Base-by-base conservation (phyloP, 2,797 vertebrate species). In the Luscinia megarhynchos region DNA sequence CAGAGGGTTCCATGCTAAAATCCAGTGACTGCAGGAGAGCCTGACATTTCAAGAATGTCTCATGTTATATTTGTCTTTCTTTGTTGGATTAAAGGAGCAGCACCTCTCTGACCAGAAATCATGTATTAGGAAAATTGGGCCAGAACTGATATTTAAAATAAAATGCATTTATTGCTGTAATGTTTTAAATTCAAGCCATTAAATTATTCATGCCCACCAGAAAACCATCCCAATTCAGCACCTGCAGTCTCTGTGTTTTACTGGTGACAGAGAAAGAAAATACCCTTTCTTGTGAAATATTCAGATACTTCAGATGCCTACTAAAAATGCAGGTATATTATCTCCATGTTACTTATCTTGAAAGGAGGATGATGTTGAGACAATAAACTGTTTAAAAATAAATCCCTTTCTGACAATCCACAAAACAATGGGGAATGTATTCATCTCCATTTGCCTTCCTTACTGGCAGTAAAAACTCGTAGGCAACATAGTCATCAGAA, bases 401-500 rank as follows among this genome's bases (percentile, higher is more conserved):
- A 94, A 84, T 93, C 94, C 66, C n/a, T 50, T 95, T 93, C 63
- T 92, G 89, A 84, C 93, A 96, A 96, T 84, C n/a, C 59, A 84
- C 38, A 58, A 89, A 95, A 96, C 90, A 96, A 85, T 43, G 61
- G 30, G 63, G 85, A 95, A 94, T 90, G 43, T 54, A 93, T 90
- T 96, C 67, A 89, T 96, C 77, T 81, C 79, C 62, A 27, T 90
- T 95, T 48, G 45, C 70, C 43, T 91, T 81, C 79, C 78, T 76
- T 67, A 51, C 59, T 66, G 64, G 66, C 82, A 95, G 55, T 67
- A 89, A 86, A 97, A 96, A 93, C 23, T 69, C 88, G 91, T 19
- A 96, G 89, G 92, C 83, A 97, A 89, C 82, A 89, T 1, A 96
- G 81, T 86, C 93, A 96, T 94, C 73, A 91, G 83, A 97, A 97